These are phyloP conservation scores for Rugalucina vietnamica DNA, from an alignment of 2,888 invertebrate genomes.

Conservation along the genomic window DNA sequence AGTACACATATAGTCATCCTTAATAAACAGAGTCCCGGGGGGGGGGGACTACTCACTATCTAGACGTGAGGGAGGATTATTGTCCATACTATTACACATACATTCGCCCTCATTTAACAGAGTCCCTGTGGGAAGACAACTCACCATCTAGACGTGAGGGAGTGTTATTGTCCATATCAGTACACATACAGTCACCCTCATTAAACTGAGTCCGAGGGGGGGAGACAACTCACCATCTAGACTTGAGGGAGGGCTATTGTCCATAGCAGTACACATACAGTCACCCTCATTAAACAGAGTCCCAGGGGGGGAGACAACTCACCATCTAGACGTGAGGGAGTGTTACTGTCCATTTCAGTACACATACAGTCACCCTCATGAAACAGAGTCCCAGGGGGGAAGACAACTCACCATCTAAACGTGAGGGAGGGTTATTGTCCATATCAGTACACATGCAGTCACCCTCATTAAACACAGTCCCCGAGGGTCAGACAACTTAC, in stretches of 20 bases:
- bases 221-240: too few species aligned
- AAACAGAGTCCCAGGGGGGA: slow-evolving; percentile 59
- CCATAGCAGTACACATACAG: slow-evolving; percentile 55
- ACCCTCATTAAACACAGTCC: slow-evolving; percentile 53
- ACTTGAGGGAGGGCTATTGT: slow-evolving; percentile 38
- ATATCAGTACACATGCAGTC: slow-evolving; percentile 55
- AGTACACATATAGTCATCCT: slow-evolving; percentile 52
- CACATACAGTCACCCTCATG: slow-evolving; percentile 54
- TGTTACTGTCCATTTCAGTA: slow-evolving; percentile 38
- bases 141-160: too few species aligned
- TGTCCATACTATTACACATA: too few species aligned
- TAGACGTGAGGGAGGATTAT: too few species aligned
- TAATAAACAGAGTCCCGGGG: slow-evolving; percentile 56
- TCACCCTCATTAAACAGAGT: slow-evolving; percentile 50
- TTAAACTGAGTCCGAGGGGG: slow-evolving; percentile 60
- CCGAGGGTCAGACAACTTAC: slow-evolving; percentile 60
- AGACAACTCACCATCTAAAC: too few species aligned
- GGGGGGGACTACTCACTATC: too few species aligned
- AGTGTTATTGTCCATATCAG: slow-evolving; percentile 29
- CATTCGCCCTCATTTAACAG: too few species aligned
- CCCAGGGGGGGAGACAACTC: too few species aligned
- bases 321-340: too few species aligned
- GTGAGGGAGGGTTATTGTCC: slow-evolving; percentile 37
- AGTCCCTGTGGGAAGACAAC: too few species aligned
- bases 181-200: slow-evolving; percentile 51